phyloP scores from a whole-genome alignment of 2,888 invertebrate genomes.

The Marasmarcha lunaedactyla region DNA sequence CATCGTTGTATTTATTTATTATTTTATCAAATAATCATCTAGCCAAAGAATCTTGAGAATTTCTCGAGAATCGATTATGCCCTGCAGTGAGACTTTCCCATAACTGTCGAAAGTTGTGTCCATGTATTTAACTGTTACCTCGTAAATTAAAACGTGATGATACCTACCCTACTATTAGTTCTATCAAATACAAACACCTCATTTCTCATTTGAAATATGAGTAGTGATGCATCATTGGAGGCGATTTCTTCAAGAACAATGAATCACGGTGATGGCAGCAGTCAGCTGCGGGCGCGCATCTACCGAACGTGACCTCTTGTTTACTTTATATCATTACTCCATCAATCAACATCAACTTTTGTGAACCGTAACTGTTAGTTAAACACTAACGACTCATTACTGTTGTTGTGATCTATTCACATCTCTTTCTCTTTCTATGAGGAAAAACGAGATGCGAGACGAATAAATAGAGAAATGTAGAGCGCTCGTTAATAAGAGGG shows the following conservation, averaged over 20 bases:
- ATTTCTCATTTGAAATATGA: slow-evolving; percentile 21
- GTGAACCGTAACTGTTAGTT: slow-evolving; percentile 59
- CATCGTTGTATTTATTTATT: no score
- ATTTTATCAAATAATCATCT: no score
- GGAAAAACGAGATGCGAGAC: background rate
- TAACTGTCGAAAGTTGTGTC: background rate
- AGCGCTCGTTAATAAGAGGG: background rate
- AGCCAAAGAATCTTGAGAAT: background rate
- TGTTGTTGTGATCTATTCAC: background rate
- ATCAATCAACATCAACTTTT: slow-evolving; percentile 64
- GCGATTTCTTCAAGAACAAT: slow-evolving; percentile 23
- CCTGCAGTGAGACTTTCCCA: background rate
- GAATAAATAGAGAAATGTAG: background rate
- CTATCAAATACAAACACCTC: slow-evolving; percentile 7
- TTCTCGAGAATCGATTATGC: background rate
- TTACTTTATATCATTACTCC: slow-evolving; percentile 67
- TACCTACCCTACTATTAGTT: slow-evolving; percentile 2
- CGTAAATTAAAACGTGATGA: background rate
- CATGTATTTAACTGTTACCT: background rate
- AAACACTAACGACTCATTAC: slow-evolving; percentile 29
- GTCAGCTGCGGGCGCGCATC: slow-evolving; percentile 37
- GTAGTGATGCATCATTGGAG: slow-evolving; percentile 24
- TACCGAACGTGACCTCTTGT: slow-evolving; percentile 40
- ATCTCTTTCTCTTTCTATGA: background rate
- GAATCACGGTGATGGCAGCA: slow-evolving; percentile 27